Evolutionary conservation across 2,797 vertebrate species (phyloP).

Genomic region (Dendrocincla fuliginosa): DNA sequence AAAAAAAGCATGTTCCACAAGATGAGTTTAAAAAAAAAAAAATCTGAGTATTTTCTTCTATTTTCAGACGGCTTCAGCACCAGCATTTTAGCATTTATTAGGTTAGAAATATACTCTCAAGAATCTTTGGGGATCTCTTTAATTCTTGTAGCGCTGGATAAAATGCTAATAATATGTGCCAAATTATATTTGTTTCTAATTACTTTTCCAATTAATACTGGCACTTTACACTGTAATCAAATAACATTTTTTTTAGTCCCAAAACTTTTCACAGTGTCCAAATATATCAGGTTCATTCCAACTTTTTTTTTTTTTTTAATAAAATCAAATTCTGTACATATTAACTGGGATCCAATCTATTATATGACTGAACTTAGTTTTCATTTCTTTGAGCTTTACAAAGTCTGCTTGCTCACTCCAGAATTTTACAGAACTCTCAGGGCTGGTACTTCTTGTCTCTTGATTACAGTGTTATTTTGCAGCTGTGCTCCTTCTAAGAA

Average conservation of each 20-base stretch:
- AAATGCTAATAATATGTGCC: not conserved
- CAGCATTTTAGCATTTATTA: not conserved
- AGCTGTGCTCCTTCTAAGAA: not conserved
- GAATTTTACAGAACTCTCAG: not conserved
- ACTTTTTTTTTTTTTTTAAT: not conserved
- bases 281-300: not conserved
- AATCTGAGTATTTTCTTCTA: not conserved
- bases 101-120: not conserved
- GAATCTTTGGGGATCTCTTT: not conserved
- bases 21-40: not conserved
- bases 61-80: not conserved
- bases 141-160: not conserved
- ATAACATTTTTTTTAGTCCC: not conserved
- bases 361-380: not conserved
- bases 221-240: not conserved
- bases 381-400: not conserved
- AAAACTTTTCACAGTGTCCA: not conserved
- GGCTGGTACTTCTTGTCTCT: not conserved
- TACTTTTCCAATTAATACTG: not conserved
- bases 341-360: not conserved
- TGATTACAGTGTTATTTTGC: not conserved
- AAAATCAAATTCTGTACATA: not conserved
- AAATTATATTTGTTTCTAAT: not conserved
- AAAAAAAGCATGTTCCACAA: not conserved
- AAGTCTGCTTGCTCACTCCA: not conserved